These are phyloP conservation scores for Argya squamiceps DNA, from an alignment of 2,797 vertebrate genomes.

Conservation along the genomic window DNA sequence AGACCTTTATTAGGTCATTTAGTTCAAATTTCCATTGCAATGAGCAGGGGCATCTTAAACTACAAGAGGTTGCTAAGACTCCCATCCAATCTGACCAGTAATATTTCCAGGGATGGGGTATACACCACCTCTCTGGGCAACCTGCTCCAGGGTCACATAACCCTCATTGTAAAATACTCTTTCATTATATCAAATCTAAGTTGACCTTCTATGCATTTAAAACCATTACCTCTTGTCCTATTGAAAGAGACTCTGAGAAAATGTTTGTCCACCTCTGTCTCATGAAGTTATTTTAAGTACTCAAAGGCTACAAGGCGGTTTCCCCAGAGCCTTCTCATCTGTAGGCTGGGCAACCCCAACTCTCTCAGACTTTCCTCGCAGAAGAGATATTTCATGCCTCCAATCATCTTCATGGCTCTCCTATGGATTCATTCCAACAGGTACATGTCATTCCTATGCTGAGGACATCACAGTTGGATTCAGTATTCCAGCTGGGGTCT, in stretches of 20 bases:
- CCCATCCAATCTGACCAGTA: background rate
- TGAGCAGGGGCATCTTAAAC: background rate
- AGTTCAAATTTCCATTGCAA: background rate
- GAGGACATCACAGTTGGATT: background rate
- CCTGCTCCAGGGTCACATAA: background rate
- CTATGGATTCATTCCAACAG: background rate
- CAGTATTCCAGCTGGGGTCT: background rate
- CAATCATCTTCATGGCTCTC: background rate
- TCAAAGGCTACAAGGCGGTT: accelerated
- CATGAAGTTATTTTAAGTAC: background rate
- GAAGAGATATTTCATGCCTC: background rate
- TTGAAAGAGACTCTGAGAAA: background rate
- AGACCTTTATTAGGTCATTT: background rate
- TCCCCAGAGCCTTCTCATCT: background rate
- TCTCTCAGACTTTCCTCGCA: background rate
- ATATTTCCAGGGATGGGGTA: background rate
- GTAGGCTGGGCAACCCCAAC: background rate
- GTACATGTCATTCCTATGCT: background rate
- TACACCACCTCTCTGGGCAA: background rate
- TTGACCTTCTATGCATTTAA: background rate
- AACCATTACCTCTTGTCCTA: background rate
- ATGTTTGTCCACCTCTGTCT: background rate
- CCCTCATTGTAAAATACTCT: background rate
- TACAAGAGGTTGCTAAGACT: background rate
- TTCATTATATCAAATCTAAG: background rate